Conservation (phyloP, 2,113 vertebrate genomes). For the Cryptomyrus ogoouensis region DNA sequence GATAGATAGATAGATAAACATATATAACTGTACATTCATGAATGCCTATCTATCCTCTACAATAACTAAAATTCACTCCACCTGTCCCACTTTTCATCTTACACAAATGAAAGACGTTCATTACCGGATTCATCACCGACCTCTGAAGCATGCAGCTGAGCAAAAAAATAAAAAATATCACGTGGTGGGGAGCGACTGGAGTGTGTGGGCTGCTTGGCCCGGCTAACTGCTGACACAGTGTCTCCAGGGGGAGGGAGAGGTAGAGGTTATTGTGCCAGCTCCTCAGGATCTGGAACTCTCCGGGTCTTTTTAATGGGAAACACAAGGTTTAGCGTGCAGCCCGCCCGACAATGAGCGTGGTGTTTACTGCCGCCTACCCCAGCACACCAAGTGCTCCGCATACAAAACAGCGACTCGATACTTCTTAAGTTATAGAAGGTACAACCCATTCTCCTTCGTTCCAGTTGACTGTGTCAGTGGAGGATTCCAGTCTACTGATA, state of each 20-base stretch:
- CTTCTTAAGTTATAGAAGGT: not conserved
- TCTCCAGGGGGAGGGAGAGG: conserved; percentile 24
- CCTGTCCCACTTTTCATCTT: not conserved
- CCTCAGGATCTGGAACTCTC: conserved; percentile 3
- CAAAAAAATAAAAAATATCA: conserved; percentile 32
- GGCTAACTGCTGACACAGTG: conserved; percentile 40
- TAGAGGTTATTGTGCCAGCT: conserved; percentile 18
- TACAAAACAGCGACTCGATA: not conserved
- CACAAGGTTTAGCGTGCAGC: not conserved
- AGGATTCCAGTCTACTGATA: not conserved
- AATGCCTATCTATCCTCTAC: not conserved
- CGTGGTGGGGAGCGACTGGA: conserved; percentile 31
- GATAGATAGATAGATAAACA: not conserved
- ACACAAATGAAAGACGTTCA: not conserved
- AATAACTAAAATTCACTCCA: not conserved
- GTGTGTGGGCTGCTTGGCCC: conserved; percentile 23
- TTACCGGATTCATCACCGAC: not conserved
- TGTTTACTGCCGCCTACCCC: not conserved
- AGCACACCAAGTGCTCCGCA: not conserved
- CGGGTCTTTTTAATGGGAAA: not conserved
- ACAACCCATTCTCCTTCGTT: not conserved
- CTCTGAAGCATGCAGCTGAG: not conserved
- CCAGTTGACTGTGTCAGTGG: not conserved
- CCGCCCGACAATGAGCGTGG: not conserved
- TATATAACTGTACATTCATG: not conserved